phyloP scores from a whole-genome alignment of 2,113 vertebrate genomes.

The Dasyurus viverrinus region DNA sequence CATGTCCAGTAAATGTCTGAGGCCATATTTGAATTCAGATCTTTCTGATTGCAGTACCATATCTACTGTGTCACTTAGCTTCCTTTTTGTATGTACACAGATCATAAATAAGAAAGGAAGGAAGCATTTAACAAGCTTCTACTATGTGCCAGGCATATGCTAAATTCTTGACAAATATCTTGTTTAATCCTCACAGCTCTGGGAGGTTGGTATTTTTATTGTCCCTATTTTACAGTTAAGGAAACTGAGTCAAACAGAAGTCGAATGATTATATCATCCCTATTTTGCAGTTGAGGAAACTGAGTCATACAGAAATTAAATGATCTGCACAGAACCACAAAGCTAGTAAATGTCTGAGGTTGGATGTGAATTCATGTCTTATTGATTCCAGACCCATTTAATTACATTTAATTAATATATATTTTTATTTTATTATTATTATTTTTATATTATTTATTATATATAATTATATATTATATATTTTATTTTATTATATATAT shows the following conservation, averaged over 20 bases:
- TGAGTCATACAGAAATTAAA: no score
- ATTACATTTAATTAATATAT: no score
- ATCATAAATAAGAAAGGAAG: neutral
- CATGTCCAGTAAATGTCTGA: neutral
- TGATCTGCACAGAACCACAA: no score
- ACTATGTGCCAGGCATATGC: neutral
- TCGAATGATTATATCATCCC: no score
- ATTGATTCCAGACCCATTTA: no score
- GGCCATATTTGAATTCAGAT: neutral
- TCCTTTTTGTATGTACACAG: neutral
- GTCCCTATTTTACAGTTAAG: no score
- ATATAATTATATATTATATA: no score
- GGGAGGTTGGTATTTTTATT: neutral
- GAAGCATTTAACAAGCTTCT: neutral
- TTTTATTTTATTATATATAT: no score
- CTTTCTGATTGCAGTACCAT: neutral
- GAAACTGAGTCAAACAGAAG: neutral
- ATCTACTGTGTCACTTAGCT: neutral
- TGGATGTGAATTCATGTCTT: neutral
- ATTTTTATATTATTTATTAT: no score
- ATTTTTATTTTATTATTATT: no score
- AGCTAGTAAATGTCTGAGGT: neutral
- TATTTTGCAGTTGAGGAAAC: no score
- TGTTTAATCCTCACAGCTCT: neutral
- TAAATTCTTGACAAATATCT: neutral